Evolutionary conservation across 2,797 vertebrate genomes (phyloP), one percentile per base, ranked within the genome.

Genomic region (Argyrosomus regius): DNA sequence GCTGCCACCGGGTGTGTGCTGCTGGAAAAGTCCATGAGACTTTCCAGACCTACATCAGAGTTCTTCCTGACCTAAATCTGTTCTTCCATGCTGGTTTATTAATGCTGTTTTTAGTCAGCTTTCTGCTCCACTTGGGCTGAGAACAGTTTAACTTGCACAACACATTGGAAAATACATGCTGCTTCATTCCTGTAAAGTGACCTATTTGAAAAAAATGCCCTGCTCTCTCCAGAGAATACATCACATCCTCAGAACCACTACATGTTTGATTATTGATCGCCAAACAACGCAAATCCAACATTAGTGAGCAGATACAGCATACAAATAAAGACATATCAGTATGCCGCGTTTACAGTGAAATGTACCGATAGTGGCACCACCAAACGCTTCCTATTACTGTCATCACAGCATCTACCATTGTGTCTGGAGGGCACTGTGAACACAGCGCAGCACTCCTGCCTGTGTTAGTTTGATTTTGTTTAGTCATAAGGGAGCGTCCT

Each of bases 21-120:
- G 62, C 50, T 71, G 67, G 67, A 76, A 75, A 62, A 45, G 31
- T 39, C 48, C 24, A 67, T 22, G 14, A 59, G 68, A 73, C 58
- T 79, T 81, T 80, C 72, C 72, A 67, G 69, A 75, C 53, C 58
- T 26, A 72, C 71, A 74, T 66, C 46, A 14, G 49, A 75, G 62
- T 68, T 86, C 75, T 75, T 50, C 41, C 60, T 53, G 81, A 81
- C 71, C 81, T 50, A 71, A 57, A 69, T 80, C 69, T 61, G 5
- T 69, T 72, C 67, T 65, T 85, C 76, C 73, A 71, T 66, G 43
- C 64, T 52, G 64, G 13, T 75, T 72, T 77, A 68, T 64, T 64
- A 56, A 64, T 69, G 46, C 12, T 48, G 46, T n/a, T 60, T 70
- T 75, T 59, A 75, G 26, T 28, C 64, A 10, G 60, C n/a, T 18